phyloP scores from a whole-genome alignment of 2,797 vertebrate genomes.

The Acomys russatus region DNA sequence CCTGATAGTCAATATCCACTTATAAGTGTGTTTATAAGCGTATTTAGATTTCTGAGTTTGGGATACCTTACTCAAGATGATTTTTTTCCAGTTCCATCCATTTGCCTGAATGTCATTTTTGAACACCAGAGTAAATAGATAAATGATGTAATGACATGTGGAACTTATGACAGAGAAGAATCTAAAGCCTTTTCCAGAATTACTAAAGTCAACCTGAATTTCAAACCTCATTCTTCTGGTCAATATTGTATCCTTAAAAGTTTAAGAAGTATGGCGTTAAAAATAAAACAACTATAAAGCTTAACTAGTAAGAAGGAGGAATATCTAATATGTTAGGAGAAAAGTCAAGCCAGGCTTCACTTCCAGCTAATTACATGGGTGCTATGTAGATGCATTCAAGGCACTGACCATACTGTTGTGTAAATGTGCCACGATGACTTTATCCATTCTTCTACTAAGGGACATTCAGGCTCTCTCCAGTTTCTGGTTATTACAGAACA shows the following conservation, averaged over 20 bases:
- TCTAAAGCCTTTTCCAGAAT: not conserved
- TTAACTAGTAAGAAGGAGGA: not conserved
- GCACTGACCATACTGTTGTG: not conserved
- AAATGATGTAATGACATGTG: not conserved
- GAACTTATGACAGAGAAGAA: not conserved
- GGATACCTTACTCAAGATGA: not conserved
- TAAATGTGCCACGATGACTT: not conserved
- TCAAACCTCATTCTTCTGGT: not conserved
- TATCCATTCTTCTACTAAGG: not conserved
- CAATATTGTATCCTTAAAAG: not conserved
- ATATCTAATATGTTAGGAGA: constrained; percentile 9
- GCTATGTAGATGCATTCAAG: constrained; percentile 37
- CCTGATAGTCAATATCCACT: not conserved
- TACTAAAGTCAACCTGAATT: not conserved
- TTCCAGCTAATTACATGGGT: not conserved
- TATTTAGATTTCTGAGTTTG: not conserved
- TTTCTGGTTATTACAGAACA: not conserved
- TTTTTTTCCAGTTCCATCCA: not conserved
- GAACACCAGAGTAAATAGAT: not conserved
- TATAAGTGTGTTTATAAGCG: not conserved
- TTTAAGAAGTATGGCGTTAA: not conserved
- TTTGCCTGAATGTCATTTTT: not conserved
- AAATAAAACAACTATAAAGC: not conserved
- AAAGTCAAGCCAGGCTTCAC: constrained; percentile 6
- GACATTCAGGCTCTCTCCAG: not conserved